A percentile compares a stretch with the other conserved stretches of the same genome.
These are phyloP conservation scores for Drosophila malerkotliana DNA, from an alignment of 1,140 invertebrate genomes.

Conservation along the genomic window DNA sequence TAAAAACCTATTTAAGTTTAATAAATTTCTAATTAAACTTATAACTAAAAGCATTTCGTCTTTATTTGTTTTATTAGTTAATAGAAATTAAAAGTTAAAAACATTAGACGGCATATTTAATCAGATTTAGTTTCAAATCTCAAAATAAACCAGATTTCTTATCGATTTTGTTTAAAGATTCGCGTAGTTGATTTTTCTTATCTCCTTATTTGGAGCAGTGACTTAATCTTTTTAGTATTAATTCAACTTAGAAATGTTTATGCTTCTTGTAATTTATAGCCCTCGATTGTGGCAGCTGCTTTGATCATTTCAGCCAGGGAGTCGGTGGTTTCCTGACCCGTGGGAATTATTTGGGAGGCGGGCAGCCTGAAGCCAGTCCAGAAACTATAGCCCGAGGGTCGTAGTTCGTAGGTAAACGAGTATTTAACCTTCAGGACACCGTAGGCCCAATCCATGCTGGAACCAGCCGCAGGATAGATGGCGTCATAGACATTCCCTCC, in stretches of 20 bases:
- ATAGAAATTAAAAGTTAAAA: background rate
- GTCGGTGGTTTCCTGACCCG: conserved; percentile 84
- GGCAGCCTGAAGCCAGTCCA: conserved; percentile 89
- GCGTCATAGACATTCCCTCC: conserved; percentile 83
- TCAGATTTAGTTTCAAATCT: background rate
- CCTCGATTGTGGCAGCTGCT: conserved; percentile 37
- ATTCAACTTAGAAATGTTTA: conserved; percentile 1
- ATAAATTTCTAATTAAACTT: background rate
- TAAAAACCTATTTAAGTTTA: too few species aligned
- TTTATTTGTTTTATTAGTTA: background rate
- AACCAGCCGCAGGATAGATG: conserved; percentile 85
- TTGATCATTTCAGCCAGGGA: conserved; percentile 84
- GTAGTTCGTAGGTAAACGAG: conserved; percentile 89
- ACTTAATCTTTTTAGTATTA: conserved; percentile 6
- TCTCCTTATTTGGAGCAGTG: background rate
- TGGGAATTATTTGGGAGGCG: conserved; percentile 87
- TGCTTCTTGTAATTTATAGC: conserved; percentile 30
- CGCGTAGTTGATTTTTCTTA: background rate
- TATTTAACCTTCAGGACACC: conserved; percentile 87
- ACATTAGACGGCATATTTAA: too few species aligned
- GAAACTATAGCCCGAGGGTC: conserved; percentile 85
- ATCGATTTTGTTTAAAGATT: background rate
- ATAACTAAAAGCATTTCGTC: background rate
- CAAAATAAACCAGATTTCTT: background rate
- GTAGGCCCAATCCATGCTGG: conserved; percentile 89